Evolutionary conservation across 1,140 invertebrate genomes (phyloP), one percentile per base, ranked within the genome.

Genomic region (Protaetia brevitarsis): DNA sequence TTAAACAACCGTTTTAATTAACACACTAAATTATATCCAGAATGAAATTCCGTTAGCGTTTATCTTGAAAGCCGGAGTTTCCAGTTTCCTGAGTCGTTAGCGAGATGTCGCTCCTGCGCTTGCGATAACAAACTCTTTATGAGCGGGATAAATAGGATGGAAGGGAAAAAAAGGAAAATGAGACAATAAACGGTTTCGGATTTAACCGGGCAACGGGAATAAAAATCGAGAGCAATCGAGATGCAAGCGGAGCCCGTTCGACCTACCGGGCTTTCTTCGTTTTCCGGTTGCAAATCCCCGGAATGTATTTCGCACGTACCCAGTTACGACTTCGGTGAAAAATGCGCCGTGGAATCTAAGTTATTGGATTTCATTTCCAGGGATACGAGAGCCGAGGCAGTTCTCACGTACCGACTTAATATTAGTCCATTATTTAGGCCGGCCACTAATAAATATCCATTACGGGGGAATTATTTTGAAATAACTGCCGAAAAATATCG

Each of bases 1-100:
- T 78, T 78, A 77, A 78, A 78, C 76, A 76, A 75, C 74, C 72
- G 76, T 78, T 78, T 78, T 78, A 78, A 78, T 78, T 78, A 78
- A 78, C 73, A 74, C 72, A 69, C 70, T 76, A 76, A 78, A 76
- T 78, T 78, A 78, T 74, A 74, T 70, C 73, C 70, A 75, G 73
- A 76, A 77, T 74, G 74, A 75, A 76, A 76, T 77, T 74, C 68
- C 70, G 66, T 68, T 70, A 74, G 72, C 73, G 71, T 75, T 73
- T 72, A 75, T 75, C 71, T 72, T 41, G 23, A 36, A 58, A 41
- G 30, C 8, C 29, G 34, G 19, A 62, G 60, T 34, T 62, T 36
- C 60, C 29, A 62, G 30, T 62, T 62, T 36, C 34, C 30, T 62
- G 16, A 27, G 21, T 36, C 60, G 26, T 62, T 34, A 62, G 29